Evolutionary conservation across 2,888 invertebrate species (phyloP).

Genomic region (Trimorus sp.): DNA sequence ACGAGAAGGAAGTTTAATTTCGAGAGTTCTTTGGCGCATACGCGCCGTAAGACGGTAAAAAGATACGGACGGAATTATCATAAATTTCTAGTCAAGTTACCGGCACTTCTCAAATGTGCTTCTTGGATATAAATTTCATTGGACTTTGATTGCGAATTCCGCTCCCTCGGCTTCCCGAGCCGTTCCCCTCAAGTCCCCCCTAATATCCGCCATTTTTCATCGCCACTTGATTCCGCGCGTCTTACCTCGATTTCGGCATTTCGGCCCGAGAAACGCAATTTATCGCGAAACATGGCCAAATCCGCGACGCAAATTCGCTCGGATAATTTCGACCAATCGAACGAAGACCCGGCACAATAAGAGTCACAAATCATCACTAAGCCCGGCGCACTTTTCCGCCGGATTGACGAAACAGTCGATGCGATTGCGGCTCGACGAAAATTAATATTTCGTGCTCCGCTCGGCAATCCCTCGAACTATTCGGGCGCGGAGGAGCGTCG

Average conservation of each 20-base stretch:
- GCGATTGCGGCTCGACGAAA: slow-evolving; percentile 30
- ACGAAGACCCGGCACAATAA: slow-evolving; percentile 30
- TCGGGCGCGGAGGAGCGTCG: slow-evolving; percentile 45
- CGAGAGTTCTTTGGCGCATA: slow-evolving; percentile 66
- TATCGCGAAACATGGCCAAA: neutral
- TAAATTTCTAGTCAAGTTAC: slow-evolving; percentile 71
- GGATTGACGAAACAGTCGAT: slow-evolving; percentile 53
- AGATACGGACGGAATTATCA: slow-evolving; percentile 70
- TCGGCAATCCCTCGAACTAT: slow-evolving; percentile 47
- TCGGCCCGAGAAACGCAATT: neutral
- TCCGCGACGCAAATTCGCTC: slow-evolving; percentile 4
- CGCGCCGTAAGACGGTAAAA: slow-evolving; percentile 59
- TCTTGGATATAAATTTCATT: slow-evolving; percentile 73
- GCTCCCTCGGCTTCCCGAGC: slow-evolving; percentile 45
- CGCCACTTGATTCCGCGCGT: slow-evolving; percentile 45
- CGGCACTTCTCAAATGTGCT: slow-evolving; percentile 65
- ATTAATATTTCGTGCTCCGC: slow-evolving; percentile 46
- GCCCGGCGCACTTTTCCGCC: slow-evolving; percentile 27
- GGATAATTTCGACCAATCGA: slow-evolving; percentile 4
- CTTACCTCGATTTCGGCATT: slow-evolving; percentile 42
- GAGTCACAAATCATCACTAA: slow-evolving; percentile 49
- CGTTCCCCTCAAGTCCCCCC: slow-evolving; percentile 46
- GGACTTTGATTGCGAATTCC: slow-evolving; percentile 72
- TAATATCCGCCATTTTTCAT: slow-evolving; percentile 60
- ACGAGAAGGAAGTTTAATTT: slow-evolving; percentile 68